phyloP scores from a whole-genome alignment of 2,797 vertebrate genomes.

The Crenuchus spilurus region DNA sequence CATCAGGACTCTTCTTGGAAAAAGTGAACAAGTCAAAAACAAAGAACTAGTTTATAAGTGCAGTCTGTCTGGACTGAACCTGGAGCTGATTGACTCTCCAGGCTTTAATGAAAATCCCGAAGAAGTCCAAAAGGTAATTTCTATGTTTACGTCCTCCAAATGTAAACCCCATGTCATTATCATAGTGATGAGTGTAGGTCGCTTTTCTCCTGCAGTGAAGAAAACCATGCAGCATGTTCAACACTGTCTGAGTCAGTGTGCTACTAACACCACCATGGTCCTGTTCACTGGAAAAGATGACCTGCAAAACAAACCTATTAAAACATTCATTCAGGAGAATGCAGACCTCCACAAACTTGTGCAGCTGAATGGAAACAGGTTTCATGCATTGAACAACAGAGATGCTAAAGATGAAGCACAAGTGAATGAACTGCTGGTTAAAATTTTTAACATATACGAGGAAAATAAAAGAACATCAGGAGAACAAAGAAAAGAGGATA shows the following conservation, averaged over 20 bases:
- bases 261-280: conserved; percentile 13
- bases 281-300: conserved; percentile 23
- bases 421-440: conserved; percentile 25
- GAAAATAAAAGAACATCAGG: neutral
- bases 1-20: conserved; percentile 14
- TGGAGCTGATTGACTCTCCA: conserved; percentile 25
- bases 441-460: neutral
- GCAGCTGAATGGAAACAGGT: neutral
- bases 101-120: conserved; percentile 18
- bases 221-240: neutral
- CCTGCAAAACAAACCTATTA: neutral
- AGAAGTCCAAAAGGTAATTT: neutral
- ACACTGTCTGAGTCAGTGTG: neutral
- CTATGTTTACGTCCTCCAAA: neutral
- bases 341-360: neutral
- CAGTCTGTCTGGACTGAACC: neutral
- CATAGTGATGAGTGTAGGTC: conserved; percentile 1
- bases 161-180: conserved; percentile 40
- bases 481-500: neutral
- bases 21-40: neutral
- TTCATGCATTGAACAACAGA: conserved; percentile 36
- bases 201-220: neutral
- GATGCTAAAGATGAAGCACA: conserved; percentile 1
- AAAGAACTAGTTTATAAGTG: neutral
- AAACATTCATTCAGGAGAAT: neutral